These are phyloP conservation scores for Teleogryllus oceanicus DNA, from an alignment of 2,888 invertebrate genomes.

Conservation along the genomic window DNA sequence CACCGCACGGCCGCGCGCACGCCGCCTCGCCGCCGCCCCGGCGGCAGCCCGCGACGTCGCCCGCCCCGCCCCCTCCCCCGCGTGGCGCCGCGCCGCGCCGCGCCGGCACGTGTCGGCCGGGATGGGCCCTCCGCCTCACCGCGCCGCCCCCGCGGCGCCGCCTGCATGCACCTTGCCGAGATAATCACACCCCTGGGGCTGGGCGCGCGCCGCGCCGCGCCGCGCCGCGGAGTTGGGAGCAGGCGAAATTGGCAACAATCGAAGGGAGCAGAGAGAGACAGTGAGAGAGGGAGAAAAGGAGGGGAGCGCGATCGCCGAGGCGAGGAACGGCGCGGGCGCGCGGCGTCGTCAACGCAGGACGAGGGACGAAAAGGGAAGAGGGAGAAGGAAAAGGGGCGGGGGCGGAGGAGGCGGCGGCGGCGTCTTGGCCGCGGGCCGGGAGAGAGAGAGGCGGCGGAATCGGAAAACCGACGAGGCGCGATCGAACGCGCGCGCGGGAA, in stretches of 20 bases:
- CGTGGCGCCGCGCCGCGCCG: neutral
- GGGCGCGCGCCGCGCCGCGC: neutral
- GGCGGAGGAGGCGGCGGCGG: neutral
- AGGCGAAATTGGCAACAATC: slow-evolving; percentile 18
- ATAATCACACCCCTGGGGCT: slow-evolving; percentile 18
- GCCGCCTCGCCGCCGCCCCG: neutral
- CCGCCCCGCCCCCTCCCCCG: neutral
- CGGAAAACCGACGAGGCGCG: slow-evolving; percentile 1
- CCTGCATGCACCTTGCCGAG: slow-evolving; percentile 18
- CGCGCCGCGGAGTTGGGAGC: neutral
- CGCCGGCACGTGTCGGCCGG: neutral
- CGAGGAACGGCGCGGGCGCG: neutral
- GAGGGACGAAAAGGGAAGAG: neutral
- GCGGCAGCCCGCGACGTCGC: neutral
- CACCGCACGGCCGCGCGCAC: neutral
- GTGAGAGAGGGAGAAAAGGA: neutral
- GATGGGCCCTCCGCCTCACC: neutral
- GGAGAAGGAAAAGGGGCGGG: neutral
- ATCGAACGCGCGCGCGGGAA: neutral
- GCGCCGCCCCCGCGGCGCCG: neutral
- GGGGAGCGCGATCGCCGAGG: neutral
- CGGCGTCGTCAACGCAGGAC: neutral
- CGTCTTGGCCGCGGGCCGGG: slow-evolving; percentile 1
- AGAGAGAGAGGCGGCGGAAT: neutral
- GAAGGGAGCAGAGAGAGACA: neutral